Base-by-base conservation (phyloP, 2,888 invertebrate genomes). In the Zygogramma bicolorata region DNA sequence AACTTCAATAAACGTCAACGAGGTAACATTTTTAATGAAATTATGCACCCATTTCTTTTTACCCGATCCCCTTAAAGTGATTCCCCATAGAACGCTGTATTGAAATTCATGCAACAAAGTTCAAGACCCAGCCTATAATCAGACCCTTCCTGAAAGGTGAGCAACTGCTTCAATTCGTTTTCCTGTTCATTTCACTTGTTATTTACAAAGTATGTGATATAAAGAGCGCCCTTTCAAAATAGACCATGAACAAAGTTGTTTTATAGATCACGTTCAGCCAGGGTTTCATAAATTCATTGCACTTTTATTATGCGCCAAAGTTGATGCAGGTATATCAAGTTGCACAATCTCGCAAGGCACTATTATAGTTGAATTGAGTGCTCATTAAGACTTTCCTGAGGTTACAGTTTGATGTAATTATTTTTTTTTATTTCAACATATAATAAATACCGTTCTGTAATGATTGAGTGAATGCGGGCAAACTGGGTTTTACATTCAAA, bases 161-260 rank as follows among this genome's bases (percentile, higher is more conserved):
- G 53, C 25, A 53, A 25, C 53, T 53, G n/a, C 10, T 46, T 46
- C 3, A 46, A 53, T 53, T 53, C n/a, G 13, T 53, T 53, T 53
- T 53, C 25, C 53, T 27, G 53, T 6, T n/a, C 3, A 53, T 25
- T 53, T 53, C 53, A 53, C 53, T 63, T 22, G 40, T 63, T 63
- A 46, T 63, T 46, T 46, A 63, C 63, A 63, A 46, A 29, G 63
- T 63, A 49, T 15, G 15, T 13, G 40, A 22, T 38, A 20, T 13
- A 27, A 20, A 46, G 42, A 63, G 27, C 46, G 7, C 63, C 63
- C 63, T 63, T 29, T 29, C 18, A 31, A 49, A 46, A 63, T 63
- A 27, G 29, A 63, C 46, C 22, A 20, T 20, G 46, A 15, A 63
- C 63, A 46, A 49, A 49, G 63, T 63, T 25, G 27, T 63, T 63